Evolutionary conservation across 2,797 vertebrate genomes (phyloP).

Genomic region (Labeo calbasu): DNA sequence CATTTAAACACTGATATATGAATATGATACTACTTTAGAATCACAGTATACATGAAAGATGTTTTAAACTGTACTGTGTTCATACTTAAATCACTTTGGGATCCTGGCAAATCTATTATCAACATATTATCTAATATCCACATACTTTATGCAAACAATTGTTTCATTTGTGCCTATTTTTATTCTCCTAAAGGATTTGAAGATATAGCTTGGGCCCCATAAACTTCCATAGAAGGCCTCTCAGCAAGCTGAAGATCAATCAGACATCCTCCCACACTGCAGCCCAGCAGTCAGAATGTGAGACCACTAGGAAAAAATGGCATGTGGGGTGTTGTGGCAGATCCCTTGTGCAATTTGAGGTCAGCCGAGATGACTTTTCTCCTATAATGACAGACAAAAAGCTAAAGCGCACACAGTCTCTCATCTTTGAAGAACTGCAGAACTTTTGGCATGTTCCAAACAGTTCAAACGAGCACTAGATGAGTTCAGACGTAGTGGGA

Average conservation of each 20-base stretch:
- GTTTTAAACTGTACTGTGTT: neutral
- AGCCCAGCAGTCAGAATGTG: conserved; percentile 53
- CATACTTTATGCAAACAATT: conserved; percentile 1
- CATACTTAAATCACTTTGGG: neutral
- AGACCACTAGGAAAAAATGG: conserved; percentile 46
- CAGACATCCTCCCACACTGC: conserved; percentile 45
- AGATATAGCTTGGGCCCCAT: neutral
- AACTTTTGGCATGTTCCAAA: conserved; percentile 47
- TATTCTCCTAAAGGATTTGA: conserved; percentile 8
- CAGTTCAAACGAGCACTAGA: conserved; percentile 23
- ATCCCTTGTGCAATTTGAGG: conserved; percentile 49
- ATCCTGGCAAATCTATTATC: neutral
- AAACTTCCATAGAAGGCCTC: conserved; percentile 17
- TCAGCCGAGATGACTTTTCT: conserved; percentile 44
- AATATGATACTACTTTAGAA: neutral
- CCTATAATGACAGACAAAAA: conserved; percentile 51
- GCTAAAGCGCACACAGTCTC: conserved; percentile 35
- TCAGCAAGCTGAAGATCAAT: conserved; percentile 41
- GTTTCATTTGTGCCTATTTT: conserved; percentile 29
- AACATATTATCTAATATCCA: neutral
- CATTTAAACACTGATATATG: neutral
- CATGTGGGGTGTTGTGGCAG: conserved; percentile 27
- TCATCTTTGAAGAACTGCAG: conserved; percentile 48
- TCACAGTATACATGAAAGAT: neutral
- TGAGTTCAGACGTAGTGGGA: conserved; percentile 35